Base-by-base conservation (phyloP, 2,888 invertebrate genomes). In the Charanyca ferruginea region DNA sequence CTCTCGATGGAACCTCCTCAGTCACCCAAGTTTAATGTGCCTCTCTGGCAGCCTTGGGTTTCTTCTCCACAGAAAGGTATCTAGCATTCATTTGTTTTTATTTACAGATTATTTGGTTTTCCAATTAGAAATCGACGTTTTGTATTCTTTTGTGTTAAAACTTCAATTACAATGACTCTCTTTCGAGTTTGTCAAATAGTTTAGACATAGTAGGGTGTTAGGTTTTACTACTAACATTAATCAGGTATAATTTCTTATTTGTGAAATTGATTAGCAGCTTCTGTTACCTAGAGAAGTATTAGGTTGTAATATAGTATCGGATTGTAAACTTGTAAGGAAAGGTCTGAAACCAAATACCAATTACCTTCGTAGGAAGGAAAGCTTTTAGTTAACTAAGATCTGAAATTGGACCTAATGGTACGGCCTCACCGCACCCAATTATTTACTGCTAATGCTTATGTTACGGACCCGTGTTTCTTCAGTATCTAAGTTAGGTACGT, bases 21-120 rank as follows among this genome's bases (percentile, higher is more conserved):
- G 63, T 96, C 96, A 22, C 96, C 96, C 8, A 96, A 96, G 81
- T 96, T 95, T 85, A 95, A 95, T 83, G 61, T 95, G 87, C 91
- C 95, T 61, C 83, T 96, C 47, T 96, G 96, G 96, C 96, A 96
- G 74, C 96, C 96, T 41, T 96, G 96, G 96, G 83, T 94, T 64
- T 81, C 89, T 18, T 92, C 94, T 49, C 90, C 94, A 25, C 89
- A 89, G 65, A 94, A 94, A 95, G 95, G 94, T 94, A 86, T 35
- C 55, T 55, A 59, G 16, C n/a, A 20, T 57, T 61, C 59, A 35
- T 68, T 53, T 57, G 8, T 35, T 23, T 32, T 5, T 2, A 55
- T 59, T 57, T 41, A 52, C 8, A 20, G 2, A 18, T 44, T 44
- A 20, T 32, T 53, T 45, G 55, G 2, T n/a, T 11, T 49, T 7